Conservation (phyloP, 1,140 invertebrate genomes). For the Scaptodrosophila lebanonensis region DNA sequence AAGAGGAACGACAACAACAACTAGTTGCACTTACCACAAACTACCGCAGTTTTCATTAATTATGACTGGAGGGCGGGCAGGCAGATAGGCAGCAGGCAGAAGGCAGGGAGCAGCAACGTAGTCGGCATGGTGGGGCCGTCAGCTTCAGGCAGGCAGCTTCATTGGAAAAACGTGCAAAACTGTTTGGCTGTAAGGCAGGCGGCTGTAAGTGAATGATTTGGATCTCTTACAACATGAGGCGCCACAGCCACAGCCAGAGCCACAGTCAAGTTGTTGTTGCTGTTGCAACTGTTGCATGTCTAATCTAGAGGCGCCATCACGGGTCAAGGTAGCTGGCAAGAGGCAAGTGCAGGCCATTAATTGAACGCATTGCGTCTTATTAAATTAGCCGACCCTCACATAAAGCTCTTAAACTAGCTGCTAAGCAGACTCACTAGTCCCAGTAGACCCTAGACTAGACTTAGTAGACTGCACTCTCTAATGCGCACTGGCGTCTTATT, state of each 20-base stretch:
- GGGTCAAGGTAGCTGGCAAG: constrained; percentile 50
- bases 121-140: too few relatives aligned
- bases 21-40: constrained; percentile 35
- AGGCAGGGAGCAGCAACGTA: too few relatives aligned
- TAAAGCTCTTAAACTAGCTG: constrained; percentile 69
- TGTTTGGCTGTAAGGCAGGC: constrained; percentile 45
- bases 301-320: constrained; percentile 63
- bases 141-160: constrained; percentile 41
- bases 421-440: constrained; percentile 57
- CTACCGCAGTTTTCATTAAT: constrained; percentile 58
- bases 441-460: too few relatives aligned
- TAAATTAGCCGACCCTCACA: constrained; percentile 23
- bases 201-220: constrained; percentile 66
- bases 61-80: constrained; percentile 46
- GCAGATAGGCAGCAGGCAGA: too few relatives aligned
- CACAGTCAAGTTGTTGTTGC: constrained; percentile 17
- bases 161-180: constrained; percentile 73
- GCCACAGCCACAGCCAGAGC: constrained; percentile 37
- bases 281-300: constrained; percentile 52
- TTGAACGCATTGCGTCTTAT: constrained; percentile 65
- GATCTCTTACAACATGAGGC: constrained; percentile 52
- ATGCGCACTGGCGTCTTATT: too few relatives aligned
- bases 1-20: not conserved
- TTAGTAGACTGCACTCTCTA: too few relatives aligned
- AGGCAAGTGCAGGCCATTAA: constrained; percentile 44